phyloP scores from a whole-genome alignment of 2,797 vertebrate genomes.

The Steatocranus sp. region DNA sequence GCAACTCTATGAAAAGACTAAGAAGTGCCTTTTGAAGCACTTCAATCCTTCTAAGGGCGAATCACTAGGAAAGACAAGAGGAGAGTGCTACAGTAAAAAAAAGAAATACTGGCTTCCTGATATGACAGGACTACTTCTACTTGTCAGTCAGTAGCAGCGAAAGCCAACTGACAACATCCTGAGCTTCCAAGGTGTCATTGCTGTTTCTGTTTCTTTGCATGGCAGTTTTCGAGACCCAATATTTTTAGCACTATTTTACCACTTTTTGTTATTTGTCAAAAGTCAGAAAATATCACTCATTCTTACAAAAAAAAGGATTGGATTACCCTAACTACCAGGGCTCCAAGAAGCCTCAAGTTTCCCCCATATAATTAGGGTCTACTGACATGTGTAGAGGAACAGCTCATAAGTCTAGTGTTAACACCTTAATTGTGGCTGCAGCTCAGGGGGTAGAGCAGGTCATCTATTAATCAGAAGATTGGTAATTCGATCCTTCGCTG shows the following conservation, averaged over 20 bases:
- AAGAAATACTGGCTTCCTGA: neutral
- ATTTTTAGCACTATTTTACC: neutral
- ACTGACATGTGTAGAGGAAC: neutral
- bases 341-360: neutral
- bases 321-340: neutral
- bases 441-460: neutral
- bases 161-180: neutral
- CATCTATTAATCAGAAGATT: neutral
- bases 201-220: neutral
- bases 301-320: neutral
- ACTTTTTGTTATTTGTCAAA: neutral
- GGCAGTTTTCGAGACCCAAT: accelerated
- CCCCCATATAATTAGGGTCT: neutral
- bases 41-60: neutral
- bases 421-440: neutral
- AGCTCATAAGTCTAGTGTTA: neutral
- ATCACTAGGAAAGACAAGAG: neutral
- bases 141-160: neutral
- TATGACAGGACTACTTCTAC: neutral
- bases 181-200: neutral
- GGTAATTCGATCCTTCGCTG: neutral
- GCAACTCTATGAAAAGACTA: neutral
- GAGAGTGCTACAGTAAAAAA: neutral
- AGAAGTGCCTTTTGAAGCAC: neutral
- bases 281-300: neutral